Base-by-base conservation (phyloP, 2,113 vertebrate species). In the Mirza zaza region DNA sequence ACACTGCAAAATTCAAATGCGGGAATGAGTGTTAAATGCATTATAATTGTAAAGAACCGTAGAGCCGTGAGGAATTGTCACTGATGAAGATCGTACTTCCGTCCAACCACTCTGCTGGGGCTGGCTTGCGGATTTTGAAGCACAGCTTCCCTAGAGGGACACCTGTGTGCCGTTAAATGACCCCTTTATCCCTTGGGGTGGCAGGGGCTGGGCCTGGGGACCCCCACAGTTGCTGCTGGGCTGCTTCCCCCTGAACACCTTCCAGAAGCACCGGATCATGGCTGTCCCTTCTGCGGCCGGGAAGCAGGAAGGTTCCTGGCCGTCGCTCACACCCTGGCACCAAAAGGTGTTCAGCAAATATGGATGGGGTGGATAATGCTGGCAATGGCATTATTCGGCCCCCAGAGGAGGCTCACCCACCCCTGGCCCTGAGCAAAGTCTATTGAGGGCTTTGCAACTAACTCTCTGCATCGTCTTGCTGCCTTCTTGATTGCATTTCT, bases 141-240 rank as follows among this genome's bases (percentile, higher is more conserved):
- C 20, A 45, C 59, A 50, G 3, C 18, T 63, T 57, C 80, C 29
- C n/a, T 18, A 29, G 27, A 6, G 27, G 15, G 21, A 29, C 12
- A 36, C 6, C 7, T 4, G 0, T 0, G 1, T 3, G 34, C 68
- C 8, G 0, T 27, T 4, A n/a, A 12, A 57, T 4, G 5, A 50
- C 3, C 12, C n/a, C 5, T 27, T 61, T 57, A 50, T 17, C 36
- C 13, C 57, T 79, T 63, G 0, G 42, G 57, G 75, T 12, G 70
- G 79, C 8, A 5, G 1, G 14, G 2, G 48, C 27, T 32, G 32
- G 21, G 7, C 12, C 42, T n/a, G 27, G 67, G 34, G 6, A 10
- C 2, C 29, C 36, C 34, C 1, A 3, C 1, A 1, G 27, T 18
- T 71, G 42, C 71, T 71, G 9, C n/a, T 8, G n/a, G 27, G 20